A percentile compares a stretch with the other conserved stretches of the same genome.
Conservation (phyloP, 1,140 invertebrate species). For the Brachionus plicatilis region DNA sequence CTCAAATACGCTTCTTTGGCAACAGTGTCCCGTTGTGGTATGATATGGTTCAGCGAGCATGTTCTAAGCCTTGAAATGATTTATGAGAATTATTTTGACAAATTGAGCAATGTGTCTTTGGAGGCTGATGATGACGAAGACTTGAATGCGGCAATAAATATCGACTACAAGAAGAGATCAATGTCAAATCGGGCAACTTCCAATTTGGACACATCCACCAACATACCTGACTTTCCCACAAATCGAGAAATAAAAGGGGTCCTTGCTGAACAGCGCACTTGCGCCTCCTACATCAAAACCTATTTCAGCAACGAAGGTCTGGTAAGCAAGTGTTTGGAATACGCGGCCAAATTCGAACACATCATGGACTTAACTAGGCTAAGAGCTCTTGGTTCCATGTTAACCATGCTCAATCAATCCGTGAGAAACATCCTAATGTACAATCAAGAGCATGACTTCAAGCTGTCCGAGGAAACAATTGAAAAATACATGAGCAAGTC, state of each 20-base stretch:
- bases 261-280: neutral
- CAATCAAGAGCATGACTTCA: conserved; percentile 85
- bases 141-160: neutral
- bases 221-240: conserved; percentile 12
- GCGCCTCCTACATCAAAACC: neutral
- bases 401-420: conserved; percentile 94
- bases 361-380: conserved; percentile 98
- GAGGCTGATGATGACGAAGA: conserved; percentile 72
- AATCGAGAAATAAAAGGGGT: neutral
- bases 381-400: conserved; percentile 84
- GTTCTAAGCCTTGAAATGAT: conserved; percentile 98
- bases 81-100: conserved; percentile 86
- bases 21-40: conserved; percentile 94
- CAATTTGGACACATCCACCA: neutral
- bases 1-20: conserved; percentile 95
- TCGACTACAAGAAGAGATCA: neutral
- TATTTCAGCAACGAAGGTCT: conserved; percentile 10
- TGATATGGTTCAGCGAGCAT: conserved; percentile 59
- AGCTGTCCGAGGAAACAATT: conserved; percentile 80
- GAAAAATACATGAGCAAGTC: conserved; percentile 87
- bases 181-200: neutral
- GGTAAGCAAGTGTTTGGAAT: conserved; percentile 58
- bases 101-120: conserved; percentile 77
- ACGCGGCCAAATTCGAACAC: conserved; percentile 77
- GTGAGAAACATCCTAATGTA: conserved; percentile 80